A percentile compares a stretch with the other conserved stretches of the same genome.
Conservation (phyloP, 1,140 invertebrate species). For the Paraescarpia echinospica region DNA sequence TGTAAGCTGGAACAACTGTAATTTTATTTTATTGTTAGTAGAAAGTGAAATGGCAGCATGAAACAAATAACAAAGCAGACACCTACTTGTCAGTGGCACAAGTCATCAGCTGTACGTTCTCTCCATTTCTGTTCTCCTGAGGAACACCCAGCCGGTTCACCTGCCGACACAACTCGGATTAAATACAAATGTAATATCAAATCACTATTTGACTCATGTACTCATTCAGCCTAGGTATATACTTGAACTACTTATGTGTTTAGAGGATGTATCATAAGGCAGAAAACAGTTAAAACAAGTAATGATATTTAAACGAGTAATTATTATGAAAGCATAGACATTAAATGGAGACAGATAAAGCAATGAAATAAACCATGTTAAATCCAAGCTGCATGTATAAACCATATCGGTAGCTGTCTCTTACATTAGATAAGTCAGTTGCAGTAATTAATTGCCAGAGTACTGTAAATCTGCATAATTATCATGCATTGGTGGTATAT, state of each 20-base stretch:
- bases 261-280: background rate
- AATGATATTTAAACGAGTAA: too few species aligned
- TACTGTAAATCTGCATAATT: too few species aligned
- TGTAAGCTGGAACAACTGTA: too few species aligned
- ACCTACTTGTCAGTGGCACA: conserved; percentile 56
- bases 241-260: too few species aligned
- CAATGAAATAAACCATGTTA: background rate
- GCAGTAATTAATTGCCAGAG: too few species aligned
- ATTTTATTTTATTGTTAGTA: too few species aligned
- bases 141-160: conserved; percentile 56
- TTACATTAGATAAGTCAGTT: too few species aligned
- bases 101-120: conserved; percentile 52
- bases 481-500: too few species aligned
- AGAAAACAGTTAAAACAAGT: background rate
- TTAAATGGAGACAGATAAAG: background rate
- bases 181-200: background rate
- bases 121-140: conserved; percentile 48
- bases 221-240: background rate
- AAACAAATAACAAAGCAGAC: background rate
- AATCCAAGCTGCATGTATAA: background rate
- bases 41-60: too few species aligned
- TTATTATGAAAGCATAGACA: too few species aligned
- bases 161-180: conserved; percentile 33
- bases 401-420: too few species aligned
- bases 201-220: background rate